phyloP scores from a whole-genome alignment of 2,888 invertebrate genomes.

The Augochlorella aurata region DNA sequence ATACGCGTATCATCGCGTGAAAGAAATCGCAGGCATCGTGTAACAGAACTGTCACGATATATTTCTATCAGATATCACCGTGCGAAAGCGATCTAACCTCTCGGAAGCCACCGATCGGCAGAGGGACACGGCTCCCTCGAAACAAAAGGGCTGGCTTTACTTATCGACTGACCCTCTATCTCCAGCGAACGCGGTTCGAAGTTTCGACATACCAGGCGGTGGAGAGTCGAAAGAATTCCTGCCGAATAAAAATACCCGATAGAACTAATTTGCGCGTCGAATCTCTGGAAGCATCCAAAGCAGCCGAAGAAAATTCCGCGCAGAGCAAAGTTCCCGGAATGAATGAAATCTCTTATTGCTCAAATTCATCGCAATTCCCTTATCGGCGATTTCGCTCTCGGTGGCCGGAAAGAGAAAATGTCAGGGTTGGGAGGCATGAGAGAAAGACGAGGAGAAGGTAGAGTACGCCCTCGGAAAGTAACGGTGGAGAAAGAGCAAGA shows the following conservation, averaged over 20 bases:
- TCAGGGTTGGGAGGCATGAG: neutral
- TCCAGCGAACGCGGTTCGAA: neutral
- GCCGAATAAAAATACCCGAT: neutral
- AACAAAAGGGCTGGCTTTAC: no score
- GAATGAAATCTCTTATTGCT: conserved; percentile 42
- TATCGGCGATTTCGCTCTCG: conserved; percentile 49
- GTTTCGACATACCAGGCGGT: neutral
- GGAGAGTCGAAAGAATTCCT: conserved; percentile 9
- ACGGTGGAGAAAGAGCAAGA: neutral
- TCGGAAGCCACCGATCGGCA: no score
- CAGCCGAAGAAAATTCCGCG: conserved; percentile 21
- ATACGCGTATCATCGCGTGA: no score
- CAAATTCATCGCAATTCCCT: conserved; percentile 55
- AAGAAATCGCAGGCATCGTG: no score
- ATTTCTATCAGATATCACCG: no score
- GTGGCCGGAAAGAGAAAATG: conserved; percentile 13
- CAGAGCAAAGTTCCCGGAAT: conserved; percentile 18
- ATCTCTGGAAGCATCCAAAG: conserved; percentile 16
- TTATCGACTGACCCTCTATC: no score
- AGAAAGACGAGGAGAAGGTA: neutral
- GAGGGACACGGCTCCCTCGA: no score
- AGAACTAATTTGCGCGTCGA: conserved; percentile 15
- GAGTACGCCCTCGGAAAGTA: neutral
- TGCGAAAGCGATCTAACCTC: no score
- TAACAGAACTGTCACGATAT: no score